A percentile compares a stretch with the other conserved stretches of the same genome.
These are phyloP conservation scores for Homarus gammarus DNA, from an alignment of 2,888 invertebrate genomes.

Conservation along the genomic window DNA sequence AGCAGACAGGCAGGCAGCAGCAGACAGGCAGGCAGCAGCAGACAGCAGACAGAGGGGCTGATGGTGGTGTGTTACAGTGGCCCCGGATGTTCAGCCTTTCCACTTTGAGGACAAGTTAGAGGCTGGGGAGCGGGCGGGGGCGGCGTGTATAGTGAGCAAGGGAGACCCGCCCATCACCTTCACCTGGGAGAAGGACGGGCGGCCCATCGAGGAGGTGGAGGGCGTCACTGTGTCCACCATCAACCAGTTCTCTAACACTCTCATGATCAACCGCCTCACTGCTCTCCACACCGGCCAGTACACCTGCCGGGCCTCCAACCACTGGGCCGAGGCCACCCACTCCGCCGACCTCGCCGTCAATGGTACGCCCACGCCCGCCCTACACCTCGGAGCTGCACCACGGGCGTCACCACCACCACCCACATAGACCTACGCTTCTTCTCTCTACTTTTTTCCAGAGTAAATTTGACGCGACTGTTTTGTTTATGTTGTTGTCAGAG, in stretches of 20 bases:
- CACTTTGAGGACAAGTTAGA: conserved; percentile 78
- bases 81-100: conserved; percentile 80
- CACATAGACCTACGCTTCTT: conserved; percentile 33
- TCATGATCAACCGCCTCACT: conserved; percentile 66
- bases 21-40: too few relatives aligned
- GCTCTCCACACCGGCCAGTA: conserved; percentile 67
- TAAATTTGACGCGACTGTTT: conserved; percentile 13
- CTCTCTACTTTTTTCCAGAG: conserved; percentile 55
- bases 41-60: background rate
- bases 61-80: conserved; percentile 78
- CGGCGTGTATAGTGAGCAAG: conserved; percentile 80
- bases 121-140: conserved; percentile 79
- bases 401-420: conserved; percentile 11
- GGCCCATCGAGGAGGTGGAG: conserved; percentile 67
- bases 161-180: conserved; percentile 81
- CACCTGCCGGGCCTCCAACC: conserved; percentile 68
- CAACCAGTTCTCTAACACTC: conserved; percentile 65
- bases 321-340: conserved; percentile 46
- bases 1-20: background rate
- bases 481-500: background rate
- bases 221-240: conserved; percentile 50
- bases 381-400: background rate
- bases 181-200: conserved; percentile 82
- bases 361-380: conserved; percentile 39
- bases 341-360: conserved; percentile 57